Conservation (phyloP, 1,140 invertebrate genomes). For the Tetramorium alpestre region DNA sequence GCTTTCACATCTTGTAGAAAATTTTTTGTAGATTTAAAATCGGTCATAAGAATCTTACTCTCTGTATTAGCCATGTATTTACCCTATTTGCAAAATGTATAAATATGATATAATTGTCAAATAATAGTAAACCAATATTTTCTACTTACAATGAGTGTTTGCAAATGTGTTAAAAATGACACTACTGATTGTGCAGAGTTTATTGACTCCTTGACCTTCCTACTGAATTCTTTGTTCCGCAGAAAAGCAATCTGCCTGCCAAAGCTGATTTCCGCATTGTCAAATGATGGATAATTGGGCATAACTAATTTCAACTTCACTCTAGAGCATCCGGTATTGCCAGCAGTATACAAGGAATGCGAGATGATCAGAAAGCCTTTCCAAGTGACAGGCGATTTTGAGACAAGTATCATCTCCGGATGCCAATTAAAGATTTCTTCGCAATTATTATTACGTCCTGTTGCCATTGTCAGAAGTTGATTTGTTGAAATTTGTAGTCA, state of each 20-base stretch:
- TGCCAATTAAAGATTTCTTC: conserved; percentile 69
- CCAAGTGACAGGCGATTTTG: conserved; percentile 73
- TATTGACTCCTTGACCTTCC: conserved; percentile 62
- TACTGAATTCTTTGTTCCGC: conserved; percentile 65
- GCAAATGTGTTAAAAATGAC: conserved; percentile 74
- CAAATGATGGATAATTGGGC: conserved; percentile 76
- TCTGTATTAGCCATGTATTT: conserved; percentile 26
- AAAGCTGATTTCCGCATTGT: conserved; percentile 68
- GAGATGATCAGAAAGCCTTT: conserved; percentile 73
- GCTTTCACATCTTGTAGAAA: conserved; percentile 72
- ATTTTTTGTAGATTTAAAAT: background rate
- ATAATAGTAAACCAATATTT: background rate
- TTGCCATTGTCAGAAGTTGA: background rate
- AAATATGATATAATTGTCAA: conserved; percentile 1
- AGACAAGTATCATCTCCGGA: conserved; percentile 76
- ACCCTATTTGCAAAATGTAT: conserved; percentile 43
- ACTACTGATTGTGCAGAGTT: conserved; percentile 61
- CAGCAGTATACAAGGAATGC: background rate
- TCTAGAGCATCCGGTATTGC: conserved; percentile 40
- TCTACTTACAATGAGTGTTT: conserved; percentile 72
- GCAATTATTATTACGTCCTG: conserved; percentile 54
- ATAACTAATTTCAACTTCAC: conserved; percentile 74
- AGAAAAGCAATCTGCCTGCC: conserved; percentile 71
- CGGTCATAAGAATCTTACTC: background rate
- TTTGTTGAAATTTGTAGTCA: background rate